Conservation (phyloP, 2,113 vertebrate species). For the Sander lucioperca region DNA sequence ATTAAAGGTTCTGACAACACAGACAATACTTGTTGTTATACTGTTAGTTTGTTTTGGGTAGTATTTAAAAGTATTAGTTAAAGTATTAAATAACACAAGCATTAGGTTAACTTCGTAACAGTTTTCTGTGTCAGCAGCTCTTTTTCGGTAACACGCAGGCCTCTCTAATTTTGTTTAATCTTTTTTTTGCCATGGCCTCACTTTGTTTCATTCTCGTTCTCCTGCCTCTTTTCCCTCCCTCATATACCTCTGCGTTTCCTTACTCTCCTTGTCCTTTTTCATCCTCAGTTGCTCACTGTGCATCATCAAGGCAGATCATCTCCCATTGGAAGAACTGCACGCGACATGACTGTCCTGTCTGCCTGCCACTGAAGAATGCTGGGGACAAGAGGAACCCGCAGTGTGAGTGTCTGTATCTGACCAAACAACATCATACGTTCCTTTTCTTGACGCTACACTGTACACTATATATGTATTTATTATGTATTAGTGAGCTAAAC, state of each 20-base stretch:
- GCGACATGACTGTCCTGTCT: slow-evolving; percentile 97
- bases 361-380: slow-evolving; percentile 97
- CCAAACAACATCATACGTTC: slow-evolving; percentile 53
- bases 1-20: background rate
- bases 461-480: background rate
- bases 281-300: slow-evolving; percentile 94
- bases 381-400: slow-evolving; percentile 99
- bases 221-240: background rate
- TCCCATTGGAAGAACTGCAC: slow-evolving; percentile 99
- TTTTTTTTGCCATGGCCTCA: background rate
- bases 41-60: background rate
- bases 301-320: slow-evolving; percentile 99
- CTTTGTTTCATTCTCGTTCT: background rate
- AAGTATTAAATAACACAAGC: background rate
- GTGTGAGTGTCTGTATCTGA: slow-evolving; percentile 91
- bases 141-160: background rate
- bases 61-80: too few species aligned
- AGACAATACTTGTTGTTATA: background rate
- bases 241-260: background rate
- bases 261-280: slow-evolving; percentile 57
- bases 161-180: background rate
- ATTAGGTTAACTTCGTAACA: background rate
- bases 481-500: background rate
- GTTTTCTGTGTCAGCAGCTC: background rate
- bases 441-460: background rate